Base-by-base conservation (phyloP, 2,797 vertebrate species). In the Varecia variegata region DNA sequence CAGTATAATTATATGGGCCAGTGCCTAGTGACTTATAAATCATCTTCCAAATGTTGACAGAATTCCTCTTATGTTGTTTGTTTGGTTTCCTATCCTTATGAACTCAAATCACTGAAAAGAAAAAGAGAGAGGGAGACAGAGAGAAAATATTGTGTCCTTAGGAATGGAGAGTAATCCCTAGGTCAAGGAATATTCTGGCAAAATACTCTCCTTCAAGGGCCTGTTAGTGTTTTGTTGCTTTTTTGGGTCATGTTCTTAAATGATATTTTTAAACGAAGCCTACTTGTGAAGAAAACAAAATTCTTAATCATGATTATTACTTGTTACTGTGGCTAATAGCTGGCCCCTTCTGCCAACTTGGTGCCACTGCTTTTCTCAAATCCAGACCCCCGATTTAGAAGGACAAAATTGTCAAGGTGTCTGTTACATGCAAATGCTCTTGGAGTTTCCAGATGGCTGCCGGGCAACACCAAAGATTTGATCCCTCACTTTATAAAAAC, bases 1-100 rank as follows among this genome's bases (percentile, higher is more conserved):
- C 14, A 25, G 47, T 70, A 95, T 93, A 90, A 96, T 82, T 88
- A 62, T 7, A 92, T 58, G 52, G 45, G 65, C 60, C 50, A 68
- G 67, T 9, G 54, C 47, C 9, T 62, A 10, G 30, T 93, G 93
- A 79, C 65, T 91, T 79, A 76, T 40, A 93, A 67, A 52, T 43
- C 58, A 58, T 68, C 54, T 73, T 90, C 77, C 60, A 73, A 83
- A 82, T 79, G 85, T 54, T 56, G 71, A 82, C 3, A 96, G 60
- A 94, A 81, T 14, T 14, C 60, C 32, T 68, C 70, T 87, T 56
- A 9, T n/a, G 74, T 38, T 81, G 76, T 77, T 68, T 56, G 17
- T 60, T 92, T 81, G 68, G 65, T 86, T 93, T 95, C 60, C 73
- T 79, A 81, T 58, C 52, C 71, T 70, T 84, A 60, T 35, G 27